phyloP scores from a whole-genome alignment of 2,888 invertebrate genomes.

The Hedya salicella region DNA sequence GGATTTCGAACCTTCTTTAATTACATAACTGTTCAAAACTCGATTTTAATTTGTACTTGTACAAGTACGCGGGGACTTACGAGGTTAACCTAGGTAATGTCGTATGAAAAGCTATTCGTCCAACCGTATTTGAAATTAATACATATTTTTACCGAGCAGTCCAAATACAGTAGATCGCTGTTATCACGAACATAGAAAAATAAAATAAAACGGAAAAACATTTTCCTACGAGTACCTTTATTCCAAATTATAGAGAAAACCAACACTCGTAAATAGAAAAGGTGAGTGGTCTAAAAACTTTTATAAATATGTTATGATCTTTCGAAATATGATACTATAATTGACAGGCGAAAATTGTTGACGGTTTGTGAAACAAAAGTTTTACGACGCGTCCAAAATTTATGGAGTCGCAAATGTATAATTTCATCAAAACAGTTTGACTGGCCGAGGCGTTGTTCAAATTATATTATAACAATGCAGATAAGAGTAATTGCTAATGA shows the following conservation, averaged over 20 bases:
- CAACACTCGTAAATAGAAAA: not conserved
- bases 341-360: constrained; percentile 54
- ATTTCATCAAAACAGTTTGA: constrained; percentile 39
- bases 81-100: too few species aligned
- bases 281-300: constrained; percentile 3
- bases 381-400: constrained; percentile 20
- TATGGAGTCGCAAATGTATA: not conserved
- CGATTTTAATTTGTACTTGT: too few species aligned
- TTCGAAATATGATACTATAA: constrained; percentile 52
- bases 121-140: too few species aligned
- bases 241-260: not conserved
- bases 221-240: not conserved
- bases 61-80: too few species aligned
- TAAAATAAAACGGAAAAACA: not conserved
- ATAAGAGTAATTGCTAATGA: constrained; percentile 77
- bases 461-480: constrained; percentile 56
- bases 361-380: constrained; percentile 14
- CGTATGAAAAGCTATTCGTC: too few species aligned
- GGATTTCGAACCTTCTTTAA: too few species aligned
- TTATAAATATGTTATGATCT: constrained; percentile 53
- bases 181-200: too few species aligned
- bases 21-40: too few species aligned
- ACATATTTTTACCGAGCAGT: too few species aligned
- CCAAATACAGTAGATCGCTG: too few species aligned
- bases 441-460: constrained; percentile 35